These are phyloP conservation scores for Chloroclysta siterata DNA, from an alignment of 2,888 invertebrate species.

Conservation along the genomic window DNA sequence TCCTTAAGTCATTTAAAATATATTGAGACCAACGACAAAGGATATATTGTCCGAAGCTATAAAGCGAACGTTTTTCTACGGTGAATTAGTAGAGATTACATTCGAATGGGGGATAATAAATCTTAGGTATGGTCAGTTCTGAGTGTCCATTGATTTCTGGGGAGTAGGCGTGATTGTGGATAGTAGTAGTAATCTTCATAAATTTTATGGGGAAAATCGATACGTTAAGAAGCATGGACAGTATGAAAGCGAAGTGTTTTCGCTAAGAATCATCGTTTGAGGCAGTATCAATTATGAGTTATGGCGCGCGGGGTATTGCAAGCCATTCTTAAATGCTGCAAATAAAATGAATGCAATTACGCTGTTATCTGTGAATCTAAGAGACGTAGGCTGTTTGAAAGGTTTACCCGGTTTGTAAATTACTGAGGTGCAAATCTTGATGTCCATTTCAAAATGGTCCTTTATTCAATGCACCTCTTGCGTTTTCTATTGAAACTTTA, in stretches of 20 bases:
- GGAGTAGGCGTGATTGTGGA: conserved; percentile 69
- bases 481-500: not conserved
- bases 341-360: conserved; percentile 31
- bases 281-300: conserved; percentile 34
- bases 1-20: conserved; percentile 81
- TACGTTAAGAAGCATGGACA: conserved; percentile 56
- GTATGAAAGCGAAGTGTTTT: conserved; percentile 56
- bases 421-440: not conserved
- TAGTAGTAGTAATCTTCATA: conserved; percentile 77
- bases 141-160: conserved; percentile 74
- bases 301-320: conserved; percentile 21
- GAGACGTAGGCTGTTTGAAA: conserved; percentile 1
- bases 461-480: not conserved
- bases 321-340: conserved; percentile 15
- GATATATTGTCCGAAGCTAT: conserved; percentile 74
- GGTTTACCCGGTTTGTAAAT: conserved; percentile 11
- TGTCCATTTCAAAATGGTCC: not conserved
- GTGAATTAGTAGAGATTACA: conserved; percentile 80
- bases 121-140: conserved; percentile 61
- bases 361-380: conserved; percentile 15
- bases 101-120: conserved; percentile 80
- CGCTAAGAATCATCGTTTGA: conserved; percentile 58
- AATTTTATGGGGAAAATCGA: conserved; percentile 69
- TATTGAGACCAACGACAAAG: conserved; percentile 78
- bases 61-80: conserved; percentile 77